phyloP scores from a whole-genome alignment of 2,113 vertebrate species.

The Haemorhous mexicanus region DNA sequence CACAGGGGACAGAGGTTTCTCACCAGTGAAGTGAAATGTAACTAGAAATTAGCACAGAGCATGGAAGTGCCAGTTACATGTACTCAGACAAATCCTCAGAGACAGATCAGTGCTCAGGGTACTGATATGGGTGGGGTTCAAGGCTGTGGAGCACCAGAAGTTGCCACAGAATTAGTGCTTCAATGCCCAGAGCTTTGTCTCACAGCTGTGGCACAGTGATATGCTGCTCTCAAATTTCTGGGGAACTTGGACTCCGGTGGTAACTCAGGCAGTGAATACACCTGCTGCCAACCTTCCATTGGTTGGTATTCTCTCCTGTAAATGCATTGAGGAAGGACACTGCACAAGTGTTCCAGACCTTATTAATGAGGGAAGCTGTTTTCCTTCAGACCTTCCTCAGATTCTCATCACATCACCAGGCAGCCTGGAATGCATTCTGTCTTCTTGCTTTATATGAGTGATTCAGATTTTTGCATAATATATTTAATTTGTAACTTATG shows the following conservation, averaged over 20 bases:
- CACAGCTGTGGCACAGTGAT: rapidly evolving
- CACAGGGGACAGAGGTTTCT: neutral
- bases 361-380: neutral
- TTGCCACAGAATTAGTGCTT: neutral
- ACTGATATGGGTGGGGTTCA: too few species aligned
- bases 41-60: neutral
- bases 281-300: rapidly evolving
- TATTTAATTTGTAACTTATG: neutral
- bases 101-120: rapidly evolving
- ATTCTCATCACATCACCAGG: neutral
- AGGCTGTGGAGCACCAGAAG: neutral
- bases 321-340: neutral
- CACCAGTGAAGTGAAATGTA: neutral
- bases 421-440: neutral
- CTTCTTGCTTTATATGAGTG: neutral
- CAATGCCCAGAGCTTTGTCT: neutral
- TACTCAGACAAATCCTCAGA: neutral
- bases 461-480: neutral
- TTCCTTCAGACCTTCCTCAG: neutral
- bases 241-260: neutral
- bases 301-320: neutral
- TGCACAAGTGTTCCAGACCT: neutral
- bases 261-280: neutral
- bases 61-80: neutral
- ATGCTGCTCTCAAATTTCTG: neutral